These are phyloP conservation scores for Hyperoplus immaculatus DNA, from an alignment of 2,797 vertebrate species.

Conservation along the genomic window DNA sequence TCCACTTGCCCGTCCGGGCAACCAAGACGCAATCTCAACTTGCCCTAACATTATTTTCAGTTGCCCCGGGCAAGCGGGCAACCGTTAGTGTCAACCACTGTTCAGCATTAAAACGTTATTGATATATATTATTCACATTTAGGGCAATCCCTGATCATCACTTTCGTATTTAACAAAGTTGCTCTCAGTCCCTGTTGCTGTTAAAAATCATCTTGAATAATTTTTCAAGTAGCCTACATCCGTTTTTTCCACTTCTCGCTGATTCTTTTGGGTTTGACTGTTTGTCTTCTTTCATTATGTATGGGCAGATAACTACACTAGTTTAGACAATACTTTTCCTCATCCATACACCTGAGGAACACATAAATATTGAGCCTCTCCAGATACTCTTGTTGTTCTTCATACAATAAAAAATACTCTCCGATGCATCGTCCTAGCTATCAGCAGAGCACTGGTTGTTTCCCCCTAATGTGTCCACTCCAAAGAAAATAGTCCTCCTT, in stretches of 20 bases:
- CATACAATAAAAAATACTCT: constrained; percentile 19
- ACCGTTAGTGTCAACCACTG: no score
- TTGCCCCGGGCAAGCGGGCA: no score
- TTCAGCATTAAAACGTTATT: no score
- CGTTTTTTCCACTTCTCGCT: neutral
- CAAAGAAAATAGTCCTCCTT: constrained; percentile 60
- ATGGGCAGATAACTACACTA: no score
- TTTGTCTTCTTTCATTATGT: neutral
- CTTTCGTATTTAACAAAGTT: neutral
- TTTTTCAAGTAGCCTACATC: no score
- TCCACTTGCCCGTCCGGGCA: no score
- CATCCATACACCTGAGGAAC: neutral
- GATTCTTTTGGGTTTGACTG: neutral
- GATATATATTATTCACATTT: neutral
- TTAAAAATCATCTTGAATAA: no score
- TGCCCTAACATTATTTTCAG: no score
- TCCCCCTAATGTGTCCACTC: constrained; percentile 53
- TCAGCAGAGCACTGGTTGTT: constrained; percentile 32
- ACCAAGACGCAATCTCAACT: no score
- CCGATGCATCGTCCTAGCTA: constrained; percentile 14
- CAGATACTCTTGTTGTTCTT: constrained; percentile 4
- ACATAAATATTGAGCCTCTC: neutral
- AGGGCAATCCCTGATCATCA: neutral
- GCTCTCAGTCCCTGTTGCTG: neutral
- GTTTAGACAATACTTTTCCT: neutral